Conservation (phyloP, 2,797 vertebrate species). For the Sebastes nivosus region DNA sequence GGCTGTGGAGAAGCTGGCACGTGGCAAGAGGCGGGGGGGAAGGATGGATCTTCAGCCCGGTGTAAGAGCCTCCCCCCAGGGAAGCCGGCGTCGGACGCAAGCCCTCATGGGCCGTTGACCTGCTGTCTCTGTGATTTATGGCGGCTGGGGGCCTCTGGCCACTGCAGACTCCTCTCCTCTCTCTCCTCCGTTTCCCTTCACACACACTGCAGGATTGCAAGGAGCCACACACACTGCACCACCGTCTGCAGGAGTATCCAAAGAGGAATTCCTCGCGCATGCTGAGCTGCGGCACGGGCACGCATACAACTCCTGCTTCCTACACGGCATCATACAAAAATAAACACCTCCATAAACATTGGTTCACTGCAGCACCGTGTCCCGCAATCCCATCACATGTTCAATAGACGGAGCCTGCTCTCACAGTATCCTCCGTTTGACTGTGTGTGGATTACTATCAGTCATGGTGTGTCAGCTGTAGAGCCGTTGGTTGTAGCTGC, state of each 20-base stretch:
- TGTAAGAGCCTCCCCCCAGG: conserved; percentile 76
- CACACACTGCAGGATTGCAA: conserved; percentile 50
- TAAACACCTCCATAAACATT: conserved; percentile 64
- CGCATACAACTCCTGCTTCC: not conserved
- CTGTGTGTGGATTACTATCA: conserved; percentile 64
- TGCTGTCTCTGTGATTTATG: conserved; percentile 83
- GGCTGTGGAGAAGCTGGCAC: conserved; percentile 66
- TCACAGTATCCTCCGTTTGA: conserved; percentile 34
- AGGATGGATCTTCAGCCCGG: conserved; percentile 78
- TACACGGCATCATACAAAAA: conserved; percentile 22
- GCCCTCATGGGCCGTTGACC: conserved; percentile 80
- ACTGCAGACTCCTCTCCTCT: conserved; percentile 76
- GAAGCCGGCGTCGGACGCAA: conserved; percentile 73
- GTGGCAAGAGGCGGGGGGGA: conserved; percentile 60
- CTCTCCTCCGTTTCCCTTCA: conserved; percentile 52
- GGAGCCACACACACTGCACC: conserved; percentile 63
- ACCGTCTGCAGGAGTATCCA: conserved; percentile 32
- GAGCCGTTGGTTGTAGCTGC: conserved; percentile 57
- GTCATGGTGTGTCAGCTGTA: conserved; percentile 73
- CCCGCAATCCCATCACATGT: conserved; percentile 36
- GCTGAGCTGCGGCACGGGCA: conserved; percentile 25
- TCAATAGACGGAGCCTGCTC: conserved; percentile 40
- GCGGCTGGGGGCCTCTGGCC: conserved; percentile 72
- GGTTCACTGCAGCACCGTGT: conserved; percentile 30
- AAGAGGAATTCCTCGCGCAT: conserved; percentile 51